Conservation (phyloP, 1,140 invertebrate species). For the Drosophila athabasca region DNA sequence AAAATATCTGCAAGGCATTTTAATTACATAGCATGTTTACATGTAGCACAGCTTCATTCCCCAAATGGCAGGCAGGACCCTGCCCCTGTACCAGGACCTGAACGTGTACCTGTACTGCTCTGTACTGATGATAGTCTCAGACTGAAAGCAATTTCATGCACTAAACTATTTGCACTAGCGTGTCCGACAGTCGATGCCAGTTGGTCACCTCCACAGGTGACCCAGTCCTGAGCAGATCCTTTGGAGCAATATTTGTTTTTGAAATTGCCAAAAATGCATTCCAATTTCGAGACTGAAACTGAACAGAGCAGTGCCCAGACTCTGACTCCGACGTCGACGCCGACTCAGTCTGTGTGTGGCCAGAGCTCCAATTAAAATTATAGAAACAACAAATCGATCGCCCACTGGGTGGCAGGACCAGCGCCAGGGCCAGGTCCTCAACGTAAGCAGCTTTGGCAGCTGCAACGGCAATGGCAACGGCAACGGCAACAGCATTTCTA, state of each 20-base stretch:
- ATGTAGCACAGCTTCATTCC: constrained; percentile 14
- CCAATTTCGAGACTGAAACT: constrained; percentile 22
- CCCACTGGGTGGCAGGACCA: constrained; percentile 27
- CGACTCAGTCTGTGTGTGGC: constrained; percentile 1
- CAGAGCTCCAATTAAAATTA: constrained; percentile 76
- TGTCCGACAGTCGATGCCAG: constrained; percentile 31
- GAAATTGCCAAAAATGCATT: constrained; percentile 75
- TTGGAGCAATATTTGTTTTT: constrained; percentile 75
- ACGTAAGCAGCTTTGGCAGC: constrained; percentile 54
- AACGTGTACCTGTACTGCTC: not conserved
- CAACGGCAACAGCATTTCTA: not conserved
- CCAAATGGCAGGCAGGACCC: too few species aligned
- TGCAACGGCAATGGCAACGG: constrained; percentile 3
- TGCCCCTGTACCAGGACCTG: too few species aligned
- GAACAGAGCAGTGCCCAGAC: not conserved
- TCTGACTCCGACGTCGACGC: not conserved
- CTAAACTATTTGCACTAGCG: constrained; percentile 48
- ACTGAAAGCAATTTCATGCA: constrained; percentile 46
- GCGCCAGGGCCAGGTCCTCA: constrained; percentile 30
- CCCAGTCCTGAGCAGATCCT: constrained; percentile 37
- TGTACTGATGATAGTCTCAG: not conserved
- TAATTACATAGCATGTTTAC: constrained; percentile 76
- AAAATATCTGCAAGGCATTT: constrained; percentile 72
- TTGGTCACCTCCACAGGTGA: constrained; percentile 25
- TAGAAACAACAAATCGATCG: constrained; percentile 74